A percentile compares a stretch with the other conserved stretches of the same genome.
Evolutionary conservation across 2,888 invertebrate genomes (phyloP).

Genomic region (Oxytorus armatus): DNA sequence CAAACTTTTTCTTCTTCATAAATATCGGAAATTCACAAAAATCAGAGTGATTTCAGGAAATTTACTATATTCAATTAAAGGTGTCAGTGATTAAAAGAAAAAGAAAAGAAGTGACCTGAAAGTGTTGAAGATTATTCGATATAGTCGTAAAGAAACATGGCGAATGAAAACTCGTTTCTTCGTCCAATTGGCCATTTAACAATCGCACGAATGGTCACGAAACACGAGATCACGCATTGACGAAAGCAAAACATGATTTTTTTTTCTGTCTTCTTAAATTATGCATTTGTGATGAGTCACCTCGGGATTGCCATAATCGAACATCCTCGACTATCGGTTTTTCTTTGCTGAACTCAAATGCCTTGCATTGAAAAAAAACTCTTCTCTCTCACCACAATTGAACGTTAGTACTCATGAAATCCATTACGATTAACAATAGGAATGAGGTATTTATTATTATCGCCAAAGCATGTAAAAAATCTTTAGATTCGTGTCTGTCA

Average conservation of each 20-base stretch:
- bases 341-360: constrained; percentile 1
- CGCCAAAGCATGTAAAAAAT: not conserved
- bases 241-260: constrained; percentile 52
- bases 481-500: too few species aligned
- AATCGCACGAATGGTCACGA: constrained; percentile 22
- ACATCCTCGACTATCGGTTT: constrained; percentile 3
- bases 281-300: constrained; percentile 28
- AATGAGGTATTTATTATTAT: constrained; percentile 33
- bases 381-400: constrained; percentile 16
- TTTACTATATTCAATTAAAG: too few species aligned
- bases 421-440: constrained; percentile 45
- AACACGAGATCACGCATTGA: constrained; percentile 26
- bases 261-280: constrained; percentile 13
- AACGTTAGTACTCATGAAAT: constrained; percentile 32
- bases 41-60: too few species aligned
- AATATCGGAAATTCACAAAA: too few species aligned
- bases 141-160: not conserved
- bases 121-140: constrained; percentile 10
- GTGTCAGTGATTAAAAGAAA: too few species aligned
- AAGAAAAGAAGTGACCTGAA: too few species aligned
- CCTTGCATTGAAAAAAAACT: not conserved
- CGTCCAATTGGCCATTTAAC: not conserved
- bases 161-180: not conserved
- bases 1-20: too few species aligned
- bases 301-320: constrained; percentile 22